phyloP scores from a whole-genome alignment of 2,113 vertebrate species.

The Myotis lucifugus region DNA sequence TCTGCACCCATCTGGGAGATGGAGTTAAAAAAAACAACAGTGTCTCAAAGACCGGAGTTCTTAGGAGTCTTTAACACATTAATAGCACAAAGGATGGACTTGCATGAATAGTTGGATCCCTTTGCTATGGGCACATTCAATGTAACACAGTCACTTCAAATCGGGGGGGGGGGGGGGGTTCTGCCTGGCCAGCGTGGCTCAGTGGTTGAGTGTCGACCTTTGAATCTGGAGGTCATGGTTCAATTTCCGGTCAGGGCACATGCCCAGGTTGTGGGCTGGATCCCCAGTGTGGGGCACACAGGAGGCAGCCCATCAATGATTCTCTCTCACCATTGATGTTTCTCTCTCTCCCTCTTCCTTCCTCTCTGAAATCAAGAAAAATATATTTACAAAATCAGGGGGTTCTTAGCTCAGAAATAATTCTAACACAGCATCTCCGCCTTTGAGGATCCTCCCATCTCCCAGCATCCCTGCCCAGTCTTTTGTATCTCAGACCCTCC shows the following conservation, averaged over 20 bases:
- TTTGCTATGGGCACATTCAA: background rate
- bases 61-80: background rate
- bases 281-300: too few species aligned
- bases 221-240: too few species aligned
- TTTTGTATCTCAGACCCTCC: background rate
- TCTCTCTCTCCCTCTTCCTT: too few species aligned
- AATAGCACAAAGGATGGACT: background rate
- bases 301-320: too few species aligned
- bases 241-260: too few species aligned
- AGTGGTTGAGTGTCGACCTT: too few species aligned
- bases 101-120: background rate
- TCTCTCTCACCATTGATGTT: too few species aligned
- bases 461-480: background rate
- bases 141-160: background rate
- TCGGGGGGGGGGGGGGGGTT: too few species aligned
- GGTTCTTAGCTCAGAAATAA: conserved; percentile 31
- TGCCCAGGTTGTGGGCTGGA: too few species aligned
- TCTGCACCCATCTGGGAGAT: background rate
- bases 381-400: background rate
- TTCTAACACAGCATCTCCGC: background rate
- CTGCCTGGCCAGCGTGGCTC: too few species aligned
- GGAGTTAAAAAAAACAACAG: background rate
- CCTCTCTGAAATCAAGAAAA: too few species aligned
- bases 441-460: background rate
- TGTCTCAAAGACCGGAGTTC: background rate